These are phyloP conservation scores for Melanotaenia parkinsoni DNA, from an alignment of 2,797 vertebrate species.

Conservation along the genomic window DNA sequence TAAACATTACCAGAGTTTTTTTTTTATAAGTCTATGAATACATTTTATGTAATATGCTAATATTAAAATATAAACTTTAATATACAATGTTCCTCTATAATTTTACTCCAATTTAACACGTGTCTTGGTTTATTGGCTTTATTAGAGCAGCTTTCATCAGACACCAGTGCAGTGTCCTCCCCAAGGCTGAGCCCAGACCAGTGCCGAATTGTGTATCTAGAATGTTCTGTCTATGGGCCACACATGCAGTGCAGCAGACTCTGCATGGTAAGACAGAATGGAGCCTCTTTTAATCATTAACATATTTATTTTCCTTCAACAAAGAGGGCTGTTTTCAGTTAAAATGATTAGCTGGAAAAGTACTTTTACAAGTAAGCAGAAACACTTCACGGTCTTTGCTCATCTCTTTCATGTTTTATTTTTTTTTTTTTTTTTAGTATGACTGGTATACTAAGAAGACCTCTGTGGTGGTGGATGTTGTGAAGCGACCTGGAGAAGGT, in stretches of 20 bases:
- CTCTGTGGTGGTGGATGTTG: conserved; percentile 88
- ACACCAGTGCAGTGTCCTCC: conserved; percentile 86
- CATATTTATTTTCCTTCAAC: neutral
- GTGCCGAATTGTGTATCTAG: conserved; percentile 91
- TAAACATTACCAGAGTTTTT: neutral
- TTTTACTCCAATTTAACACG: conserved; percentile 4
- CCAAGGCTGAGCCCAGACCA: conserved; percentile 95
- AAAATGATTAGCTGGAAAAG: neutral
- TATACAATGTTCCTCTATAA: neutral
- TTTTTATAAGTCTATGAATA: no score
- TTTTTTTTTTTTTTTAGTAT: conserved; percentile 79
- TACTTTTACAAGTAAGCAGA: neutral
- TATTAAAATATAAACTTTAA: neutral
- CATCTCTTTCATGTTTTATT: neutral
- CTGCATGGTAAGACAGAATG: conserved; percentile 86
- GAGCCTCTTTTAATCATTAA: neutral
- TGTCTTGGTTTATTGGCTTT: conserved; percentile 19
- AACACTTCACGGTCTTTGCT: conserved; percentile 1
- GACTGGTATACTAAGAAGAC: conserved; percentile 96
- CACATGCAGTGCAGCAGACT: conserved; percentile 92
- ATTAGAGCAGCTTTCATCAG: conserved; percentile 90
- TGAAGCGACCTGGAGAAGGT: conserved; percentile 87
- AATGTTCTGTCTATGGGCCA: conserved; percentile 85
- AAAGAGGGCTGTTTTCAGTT: neutral
- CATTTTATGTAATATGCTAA: neutral